A percentile compares a stretch with the other conserved stretches of the same genome.
Conservation (phyloP, 2,797 vertebrate species). For the Cygnus olor region DNA sequence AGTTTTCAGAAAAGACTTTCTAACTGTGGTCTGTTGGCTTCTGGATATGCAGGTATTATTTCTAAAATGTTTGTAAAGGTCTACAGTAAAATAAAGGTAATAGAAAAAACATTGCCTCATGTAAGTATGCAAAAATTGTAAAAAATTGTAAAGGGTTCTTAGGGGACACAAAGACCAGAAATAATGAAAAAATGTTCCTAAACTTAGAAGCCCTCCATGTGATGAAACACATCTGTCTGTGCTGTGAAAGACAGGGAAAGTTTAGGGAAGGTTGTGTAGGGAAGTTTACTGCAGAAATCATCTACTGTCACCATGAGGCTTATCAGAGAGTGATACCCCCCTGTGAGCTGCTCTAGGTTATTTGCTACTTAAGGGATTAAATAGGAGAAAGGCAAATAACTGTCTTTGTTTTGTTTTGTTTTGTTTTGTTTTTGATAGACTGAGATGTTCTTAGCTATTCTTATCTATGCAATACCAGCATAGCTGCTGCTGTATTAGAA, state of each 20-base stretch:
- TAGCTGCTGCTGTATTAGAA: not conserved
- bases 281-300: not conserved
- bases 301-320: not conserved
- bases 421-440: not conserved
- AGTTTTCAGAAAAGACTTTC: not conserved
- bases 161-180: not conserved
- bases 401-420: not conserved
- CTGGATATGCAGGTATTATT: not conserved
- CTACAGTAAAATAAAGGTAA: not conserved
- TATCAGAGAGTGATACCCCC: not conserved
- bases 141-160: not conserved
- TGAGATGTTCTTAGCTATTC: not conserved
- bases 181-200: not conserved
- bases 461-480: not conserved
- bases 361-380: not conserved
- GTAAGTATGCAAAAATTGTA: not conserved
- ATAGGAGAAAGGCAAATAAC: not conserved
- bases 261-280: not conserved
- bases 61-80: not conserved
- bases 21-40: not conserved
- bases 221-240: not conserved
- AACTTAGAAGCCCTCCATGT: rapidly evolving
- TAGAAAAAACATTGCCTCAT: not conserved
- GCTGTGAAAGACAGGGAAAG: not conserved
- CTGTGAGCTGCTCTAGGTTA: rapidly evolving